phyloP scores from a whole-genome alignment of 1,140 invertebrate species.

The Andrena cerasifolii region DNA sequence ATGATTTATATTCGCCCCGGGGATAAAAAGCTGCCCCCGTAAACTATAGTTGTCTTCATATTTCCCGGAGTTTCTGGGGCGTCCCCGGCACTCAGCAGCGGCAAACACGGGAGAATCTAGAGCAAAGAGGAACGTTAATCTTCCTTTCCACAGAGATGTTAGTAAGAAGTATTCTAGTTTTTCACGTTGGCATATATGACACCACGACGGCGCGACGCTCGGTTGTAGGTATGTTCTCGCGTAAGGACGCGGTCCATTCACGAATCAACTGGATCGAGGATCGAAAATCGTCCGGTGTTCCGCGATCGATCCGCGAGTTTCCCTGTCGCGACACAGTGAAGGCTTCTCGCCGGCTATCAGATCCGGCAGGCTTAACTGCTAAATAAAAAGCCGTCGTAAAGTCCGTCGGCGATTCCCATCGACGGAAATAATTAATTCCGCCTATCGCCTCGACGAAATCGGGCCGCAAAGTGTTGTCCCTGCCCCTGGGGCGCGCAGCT shows the following conservation, averaged over 20 bases:
- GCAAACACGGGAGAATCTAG: constrained; percentile 45
- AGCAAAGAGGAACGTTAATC: constrained; percentile 59
- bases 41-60: constrained; percentile 58
- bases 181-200: constrained; percentile 46
- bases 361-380: not conserved
- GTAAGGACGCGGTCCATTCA: not conserved
- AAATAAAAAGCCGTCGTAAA: constrained; percentile 27
- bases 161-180: constrained; percentile 61
- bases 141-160: constrained; percentile 56
- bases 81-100: constrained; percentile 32
- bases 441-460: constrained; percentile 13
- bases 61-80: constrained; percentile 50
- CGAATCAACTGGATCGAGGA: not conserved
- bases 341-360: not conserved
- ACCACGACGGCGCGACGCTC: not conserved
- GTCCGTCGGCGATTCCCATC: constrained; percentile 22
- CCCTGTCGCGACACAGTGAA: not conserved
- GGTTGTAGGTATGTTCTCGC: not conserved
- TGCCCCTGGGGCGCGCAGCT: not conserved
- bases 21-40: constrained; percentile 50
- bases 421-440: constrained; percentile 34
- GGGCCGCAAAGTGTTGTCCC: not conserved
- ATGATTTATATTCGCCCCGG: constrained; percentile 45
- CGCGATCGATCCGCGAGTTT: not conserved
- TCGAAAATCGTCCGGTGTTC: not conserved